Evolutionary conservation across 1,140 invertebrate genomes (phyloP).

Genomic region (Camponotus floridanus): DNA sequence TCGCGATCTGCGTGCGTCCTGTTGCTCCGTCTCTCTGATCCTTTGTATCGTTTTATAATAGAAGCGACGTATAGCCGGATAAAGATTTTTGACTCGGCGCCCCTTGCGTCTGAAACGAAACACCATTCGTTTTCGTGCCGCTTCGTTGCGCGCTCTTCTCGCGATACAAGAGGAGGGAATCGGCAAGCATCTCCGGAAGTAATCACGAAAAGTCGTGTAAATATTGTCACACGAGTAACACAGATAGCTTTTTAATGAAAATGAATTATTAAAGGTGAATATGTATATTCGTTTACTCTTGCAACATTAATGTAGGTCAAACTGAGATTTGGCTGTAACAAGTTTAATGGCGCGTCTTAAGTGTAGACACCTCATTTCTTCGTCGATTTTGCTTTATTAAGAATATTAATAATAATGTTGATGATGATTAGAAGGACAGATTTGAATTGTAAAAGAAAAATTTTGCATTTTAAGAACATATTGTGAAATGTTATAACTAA

Average conservation of each 20-base stretch:
- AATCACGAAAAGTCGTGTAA: background rate
- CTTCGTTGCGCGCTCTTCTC: constrained; percentile 37
- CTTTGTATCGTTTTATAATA: constrained; percentile 81
- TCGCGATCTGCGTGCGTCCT: constrained; percentile 20
- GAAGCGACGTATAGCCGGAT: constrained; percentile 47
- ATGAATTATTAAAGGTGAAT: constrained; percentile 15
- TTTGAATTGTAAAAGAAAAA: background rate
- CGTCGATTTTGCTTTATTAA: background rate
- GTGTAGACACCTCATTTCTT: background rate
- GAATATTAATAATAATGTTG: no score
- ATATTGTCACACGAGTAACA: constrained; percentile 14
- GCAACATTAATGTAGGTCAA: background rate
- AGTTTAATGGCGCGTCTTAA: background rate
- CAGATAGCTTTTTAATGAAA: background rate
- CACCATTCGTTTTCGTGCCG: constrained; percentile 74
- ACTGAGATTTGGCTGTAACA: background rate
- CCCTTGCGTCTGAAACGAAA: constrained; percentile 60
- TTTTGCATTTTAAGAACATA: background rate
- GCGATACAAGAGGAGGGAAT: constrained; percentile 38
- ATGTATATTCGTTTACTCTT: background rate
- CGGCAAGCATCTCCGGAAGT: background rate
- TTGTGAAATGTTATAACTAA: background rate
- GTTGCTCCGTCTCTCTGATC: constrained; percentile 27
- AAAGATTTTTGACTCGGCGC: constrained; percentile 63
- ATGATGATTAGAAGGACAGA: background rate